Base-by-base conservation (phyloP, 2,113 vertebrate genomes). In the Mesoclemmys tuberculata region DNA sequence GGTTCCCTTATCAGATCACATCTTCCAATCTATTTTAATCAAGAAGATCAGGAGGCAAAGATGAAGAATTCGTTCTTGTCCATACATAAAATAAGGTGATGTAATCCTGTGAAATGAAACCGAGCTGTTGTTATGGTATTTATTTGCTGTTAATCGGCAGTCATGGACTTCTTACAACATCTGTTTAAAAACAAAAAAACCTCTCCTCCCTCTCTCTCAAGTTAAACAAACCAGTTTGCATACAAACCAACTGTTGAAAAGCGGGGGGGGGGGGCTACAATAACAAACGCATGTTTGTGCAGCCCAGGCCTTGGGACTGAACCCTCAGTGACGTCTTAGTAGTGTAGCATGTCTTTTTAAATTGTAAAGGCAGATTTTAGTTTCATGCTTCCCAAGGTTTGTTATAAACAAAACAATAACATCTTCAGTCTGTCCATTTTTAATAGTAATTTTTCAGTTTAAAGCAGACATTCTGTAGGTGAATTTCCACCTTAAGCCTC, bases 11-110 rank as follows among this genome's bases (percentile, higher is more conserved):
- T 93, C 46, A 74, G 38, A 41, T 31, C 55, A 41, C 49, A n/a
- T 82, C 0, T 56, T 56, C 56, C 86, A 2, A 89, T 84, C n/a
- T 8, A 86, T 80, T 96, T 92, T 74, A 85, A 64, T 82, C 21
- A 85, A 3, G n/a, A 93, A 88, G 91, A 97, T 27, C 82, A 91
- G 86, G 82, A 88, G 90, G 64, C 38, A 81, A 95, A 97, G 91
- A 89, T 35, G 16, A 35, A 90, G 94, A 86, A 26, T 44, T 41
- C 38, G 3, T 64, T 83, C 46, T 75, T 93, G 71, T 84, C 90
- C 7, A n/a, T 91, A 56, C 16, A 31, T 78, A 58, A 58, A 88
- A 54, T 75, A 75, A 91, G 88, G 78, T 92, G 88, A 94, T 91
- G 86, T 77, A 94, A 95, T 89, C 55, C 54, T 75, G 86, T 94